Evolutionary conservation across 2,113 vertebrate species (phyloP), one percentile per base, ranked within the genome.

Genomic region (Callocephalon fimbriatum): DNA sequence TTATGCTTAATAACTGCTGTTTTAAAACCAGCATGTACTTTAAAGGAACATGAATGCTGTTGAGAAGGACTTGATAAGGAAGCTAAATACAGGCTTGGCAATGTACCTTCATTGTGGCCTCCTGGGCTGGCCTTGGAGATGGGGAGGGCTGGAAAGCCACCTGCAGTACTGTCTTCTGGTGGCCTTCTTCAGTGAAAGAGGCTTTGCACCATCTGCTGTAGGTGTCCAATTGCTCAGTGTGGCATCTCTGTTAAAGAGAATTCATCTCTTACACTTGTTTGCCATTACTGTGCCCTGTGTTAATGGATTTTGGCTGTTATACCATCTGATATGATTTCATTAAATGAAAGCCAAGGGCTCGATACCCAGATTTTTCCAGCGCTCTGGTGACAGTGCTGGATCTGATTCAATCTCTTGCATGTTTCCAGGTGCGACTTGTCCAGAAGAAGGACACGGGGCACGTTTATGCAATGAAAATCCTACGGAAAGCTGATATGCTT

Each of bases 401-500:
- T 78, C n/a, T 89, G 59, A 95, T 63, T 68, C 5, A 1, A 0
- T 14, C 12, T 54, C 32, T 8, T 74, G 12, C 23, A 23, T 48
- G 19, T 12, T 45, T 72, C 53, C 83, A 99, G 99, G 99, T 99
- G 54, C 98, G 99, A 23, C 98, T 99, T 68, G 99, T 99, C 68
- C 99, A 99, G 98, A 99, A 99, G 98, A 99, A 99, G 95, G 99
- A 99, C 94, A 99, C 99, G 0, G 99, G 99, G 1, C 99, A 99
- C 1, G 99, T 99, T 7, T 99, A 99, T 37, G 99, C 99, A 19
- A 99, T 99, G 99, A 99, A 99, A 95, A 99, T 99, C 48, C 98
- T 99, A 3, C 99, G 99, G 12, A 99, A 99, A 97, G 99, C 99
- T 29, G 99, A 99, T 61, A 99, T 99, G 99, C 98, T 99, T 45